Conservation (phyloP, 2,888 invertebrate species). For the Stenodema calcarata region DNA sequence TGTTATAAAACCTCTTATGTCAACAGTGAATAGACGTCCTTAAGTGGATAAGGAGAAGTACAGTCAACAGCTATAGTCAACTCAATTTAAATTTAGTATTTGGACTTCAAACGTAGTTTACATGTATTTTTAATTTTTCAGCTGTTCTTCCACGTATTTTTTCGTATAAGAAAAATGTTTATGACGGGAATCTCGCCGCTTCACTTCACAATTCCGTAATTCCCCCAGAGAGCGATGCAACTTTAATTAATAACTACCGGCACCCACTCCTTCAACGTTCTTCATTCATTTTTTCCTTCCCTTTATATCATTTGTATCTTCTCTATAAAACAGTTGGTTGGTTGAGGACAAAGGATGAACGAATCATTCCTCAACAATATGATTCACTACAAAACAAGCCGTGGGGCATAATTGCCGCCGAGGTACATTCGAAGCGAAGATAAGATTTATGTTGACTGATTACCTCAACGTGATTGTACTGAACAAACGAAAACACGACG, state of each 20-base stretch:
- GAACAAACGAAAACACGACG: background rate
- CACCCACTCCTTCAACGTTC: background rate
- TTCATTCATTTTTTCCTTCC: background rate
- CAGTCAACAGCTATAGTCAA: too few species aligned
- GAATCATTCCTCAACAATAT: background rate
- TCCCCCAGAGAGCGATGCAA: background rate
- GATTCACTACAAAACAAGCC: background rate
- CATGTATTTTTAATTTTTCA: background rate
- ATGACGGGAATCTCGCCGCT: background rate
- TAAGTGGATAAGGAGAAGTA: too few species aligned
- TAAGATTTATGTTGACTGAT: background rate
- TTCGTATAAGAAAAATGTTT: background rate
- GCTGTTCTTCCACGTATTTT: background rate
- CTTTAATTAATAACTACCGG: background rate
- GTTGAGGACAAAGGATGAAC: background rate
- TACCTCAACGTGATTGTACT: background rate
- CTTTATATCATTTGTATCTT: background rate
- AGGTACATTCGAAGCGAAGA: background rate
- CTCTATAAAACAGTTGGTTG: background rate
- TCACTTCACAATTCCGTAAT: background rate
- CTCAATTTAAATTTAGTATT: too few species aligned
- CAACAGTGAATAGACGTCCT: too few species aligned
- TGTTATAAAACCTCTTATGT: too few species aligned
- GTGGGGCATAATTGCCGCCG: background rate
- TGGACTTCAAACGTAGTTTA: too few species aligned